Evolutionary conservation across 1,140 invertebrate species (phyloP).

Genomic region (Aphidius gifuensis): DNA sequence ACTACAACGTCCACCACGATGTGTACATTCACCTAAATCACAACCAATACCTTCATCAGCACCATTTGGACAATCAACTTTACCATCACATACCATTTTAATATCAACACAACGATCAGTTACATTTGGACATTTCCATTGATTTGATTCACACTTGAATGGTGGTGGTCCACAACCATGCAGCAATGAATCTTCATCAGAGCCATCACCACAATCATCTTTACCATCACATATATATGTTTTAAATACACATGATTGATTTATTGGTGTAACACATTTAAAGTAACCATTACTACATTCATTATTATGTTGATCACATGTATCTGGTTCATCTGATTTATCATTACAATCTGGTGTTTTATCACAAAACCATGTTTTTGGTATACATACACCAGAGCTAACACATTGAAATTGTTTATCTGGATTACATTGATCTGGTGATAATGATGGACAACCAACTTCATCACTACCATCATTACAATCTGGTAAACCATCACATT

Average conservation of each 20-base stretch:
- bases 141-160: constrained; percentile 71
- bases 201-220: constrained; percentile 92
- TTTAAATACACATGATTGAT: constrained; percentile 76
- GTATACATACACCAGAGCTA: constrained; percentile 87
- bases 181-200: constrained; percentile 76
- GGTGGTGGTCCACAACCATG: constrained; percentile 75
- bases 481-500: constrained; percentile 90
- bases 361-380: constrained; percentile 91
- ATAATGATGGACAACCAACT: constrained; percentile 77
- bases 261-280: constrained; percentile 75
- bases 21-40: constrained; percentile 71
- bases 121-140: constrained; percentile 83
- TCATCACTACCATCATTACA: constrained; percentile 92
- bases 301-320: constrained; percentile 74
- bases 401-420: constrained; percentile 89
- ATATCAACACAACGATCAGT: constrained; percentile 75
- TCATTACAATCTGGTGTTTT: constrained; percentile 90
- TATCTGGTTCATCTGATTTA: constrained; percentile 82
- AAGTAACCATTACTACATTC: constrained; percentile 66
- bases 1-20: constrained; percentile 72
- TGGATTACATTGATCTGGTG: constrained; percentile 80
- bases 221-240: constrained; percentile 94
- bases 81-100: constrained; percentile 79
- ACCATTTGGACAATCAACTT: constrained; percentile 85
- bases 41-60: constrained; percentile 87